These are phyloP conservation scores for Cuniculus paca DNA, from an alignment of 2,797 vertebrate genomes.

Conservation along the genomic window DNA sequence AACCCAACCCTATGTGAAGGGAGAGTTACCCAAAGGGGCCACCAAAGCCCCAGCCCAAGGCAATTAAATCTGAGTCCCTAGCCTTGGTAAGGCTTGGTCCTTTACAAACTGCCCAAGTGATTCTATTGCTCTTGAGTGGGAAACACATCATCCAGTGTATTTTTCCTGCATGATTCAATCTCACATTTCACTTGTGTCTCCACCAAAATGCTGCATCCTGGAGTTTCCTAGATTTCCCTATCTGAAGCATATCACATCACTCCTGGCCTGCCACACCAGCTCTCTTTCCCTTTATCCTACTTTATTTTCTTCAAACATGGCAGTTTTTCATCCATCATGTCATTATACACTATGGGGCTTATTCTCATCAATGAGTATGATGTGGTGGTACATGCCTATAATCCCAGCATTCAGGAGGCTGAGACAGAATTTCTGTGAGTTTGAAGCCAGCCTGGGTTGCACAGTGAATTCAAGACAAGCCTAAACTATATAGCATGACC, in stretches of 20 bases:
- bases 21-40: not conserved
- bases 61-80: not conserved
- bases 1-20: not conserved
- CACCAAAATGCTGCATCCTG: not conserved
- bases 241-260: not conserved
- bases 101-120: not conserved
- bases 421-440: not conserved
- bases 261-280: not conserved
- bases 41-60: not conserved
- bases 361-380: not conserved
- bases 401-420: not conserved
- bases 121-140: not conserved
- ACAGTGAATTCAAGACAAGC: not conserved
- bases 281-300: not conserved
- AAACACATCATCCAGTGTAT: not conserved
- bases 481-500: not conserved
- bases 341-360: not conserved
- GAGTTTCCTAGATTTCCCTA: not conserved
- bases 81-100: too few species aligned
- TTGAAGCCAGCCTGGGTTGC: not conserved
- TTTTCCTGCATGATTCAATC: not conserved
- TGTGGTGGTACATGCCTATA: not conserved
- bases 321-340: not conserved
- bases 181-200: not conserved
- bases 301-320: not conserved